Base-by-base conservation (phyloP, 2,797 vertebrate genomes). In the Diceros bicornis region DNA sequence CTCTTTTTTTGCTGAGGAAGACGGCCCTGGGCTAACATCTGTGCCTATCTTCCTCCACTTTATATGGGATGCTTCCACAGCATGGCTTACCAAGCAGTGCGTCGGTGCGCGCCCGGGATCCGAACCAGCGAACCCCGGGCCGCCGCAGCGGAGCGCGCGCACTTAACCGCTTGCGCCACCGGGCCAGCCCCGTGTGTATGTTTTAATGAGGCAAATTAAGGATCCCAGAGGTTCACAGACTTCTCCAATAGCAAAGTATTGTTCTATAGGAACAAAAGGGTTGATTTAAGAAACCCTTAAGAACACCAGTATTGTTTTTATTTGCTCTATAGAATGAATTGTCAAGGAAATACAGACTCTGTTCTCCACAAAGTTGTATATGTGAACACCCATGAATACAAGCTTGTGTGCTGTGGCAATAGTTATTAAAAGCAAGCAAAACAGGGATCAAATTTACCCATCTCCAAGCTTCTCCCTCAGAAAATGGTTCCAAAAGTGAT, bases 291-390 rank as follows among this genome's bases (percentile, higher is more conserved):
- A 89, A 97, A 81, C 2, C 1, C 23, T 87, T 78, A 47, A 61
- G 34, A 90, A 97, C 95, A 68, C 29, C 27, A 64, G n/a, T 34
- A 77, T 75, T 82, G 25, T 27, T 92, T 89, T 94, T 57, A 91
- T 89, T 94, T 94, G 17, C 12, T 32, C 62, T 95, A 37, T 18
- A 66, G 41, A 96, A 93, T 89, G 86, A n/a, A 59, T 66, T 62
- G 94, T 66, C 52, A 62, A 61, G 50, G 25, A 82, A 86, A 93
- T 27, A 57, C n/a, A 88, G 91, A 69, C 91, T 41, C 21, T 72
- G 1, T 32, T 64, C 52, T 83, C 61, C 37, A 55, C 21, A 71
- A 92, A 91, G 11, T 66, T 6, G 23, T 37, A 34, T 2, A 7
- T 3, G 3, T 72, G 74, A 85, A 61, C 18, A 16, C 16, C 23